Conservation (phyloP, 2,888 invertebrate species). For the Poecilobothrus nobilitatus region DNA sequence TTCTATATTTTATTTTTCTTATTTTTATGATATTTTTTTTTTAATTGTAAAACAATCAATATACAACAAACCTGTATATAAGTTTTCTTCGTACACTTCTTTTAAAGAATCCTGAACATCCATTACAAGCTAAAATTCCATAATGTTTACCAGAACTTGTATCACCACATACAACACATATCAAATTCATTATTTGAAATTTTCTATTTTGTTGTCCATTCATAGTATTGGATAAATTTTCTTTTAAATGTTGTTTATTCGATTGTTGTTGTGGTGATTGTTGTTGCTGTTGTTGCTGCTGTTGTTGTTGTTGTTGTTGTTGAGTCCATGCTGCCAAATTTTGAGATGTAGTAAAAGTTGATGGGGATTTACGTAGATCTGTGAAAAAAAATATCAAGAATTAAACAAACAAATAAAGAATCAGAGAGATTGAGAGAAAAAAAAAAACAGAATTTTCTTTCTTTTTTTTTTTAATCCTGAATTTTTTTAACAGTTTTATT, state of each 20-base stretch:
- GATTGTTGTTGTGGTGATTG: too few relatives aligned
- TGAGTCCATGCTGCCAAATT: neutral
- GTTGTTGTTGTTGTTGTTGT: neutral
- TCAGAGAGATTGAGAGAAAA: neutral
- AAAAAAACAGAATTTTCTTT: neutral
- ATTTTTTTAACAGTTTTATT: conserved; percentile 4
- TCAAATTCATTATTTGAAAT: conserved; percentile 43
- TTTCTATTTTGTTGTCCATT: neutral
- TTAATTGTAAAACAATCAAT: neutral
- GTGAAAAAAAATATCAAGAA: neutral
- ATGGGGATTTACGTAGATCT: neutral
- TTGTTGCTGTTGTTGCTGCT: neutral
- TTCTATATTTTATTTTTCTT: too few relatives aligned
- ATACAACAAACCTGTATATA: conserved; percentile 73
- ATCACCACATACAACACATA: conserved; percentile 95
- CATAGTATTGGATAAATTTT: neutral
- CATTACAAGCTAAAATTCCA: conserved; percentile 97
- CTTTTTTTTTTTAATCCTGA: neutral
- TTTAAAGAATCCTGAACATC: conserved; percentile 99
- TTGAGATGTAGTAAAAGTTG: neutral
- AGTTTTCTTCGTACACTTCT: conserved; percentile 90
- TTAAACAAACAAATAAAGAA: neutral
- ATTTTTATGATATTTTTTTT: neutral
- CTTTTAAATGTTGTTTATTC: neutral
- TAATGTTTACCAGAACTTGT: conserved; percentile 96